These are phyloP conservation scores for Papilio glaucus DNA, from an alignment of 1,140 invertebrate genomes.

Conservation along the genomic window DNA sequence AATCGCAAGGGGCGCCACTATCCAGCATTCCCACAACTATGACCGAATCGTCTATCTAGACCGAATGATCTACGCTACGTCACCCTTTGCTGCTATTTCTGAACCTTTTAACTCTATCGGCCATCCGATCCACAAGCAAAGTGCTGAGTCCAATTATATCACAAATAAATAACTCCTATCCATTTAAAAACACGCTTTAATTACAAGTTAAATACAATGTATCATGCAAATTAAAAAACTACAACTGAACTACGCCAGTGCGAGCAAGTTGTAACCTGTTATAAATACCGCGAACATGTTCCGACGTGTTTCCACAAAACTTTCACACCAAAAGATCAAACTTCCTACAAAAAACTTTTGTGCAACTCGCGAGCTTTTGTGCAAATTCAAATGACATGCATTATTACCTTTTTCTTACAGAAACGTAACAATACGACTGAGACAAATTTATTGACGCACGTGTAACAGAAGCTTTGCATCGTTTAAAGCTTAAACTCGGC, in stretches of 20 bases:
- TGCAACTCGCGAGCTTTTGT: slow-evolving; percentile 23
- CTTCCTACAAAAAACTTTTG: slow-evolving; percentile 27
- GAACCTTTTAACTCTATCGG: background rate
- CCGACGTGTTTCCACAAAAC: slow-evolving; percentile 29
- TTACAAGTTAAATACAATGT: slow-evolving; percentile 16
- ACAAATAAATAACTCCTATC: background rate
- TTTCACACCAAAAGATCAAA: slow-evolving; percentile 10
- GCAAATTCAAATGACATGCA: slow-evolving; percentile 21
- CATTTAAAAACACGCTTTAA: background rate
- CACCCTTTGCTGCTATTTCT: background rate
- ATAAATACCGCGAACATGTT: slow-evolving; percentile 18
- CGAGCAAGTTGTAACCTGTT: slow-evolving; percentile 20
- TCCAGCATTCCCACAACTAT: too few species aligned
- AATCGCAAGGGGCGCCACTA: too few species aligned
- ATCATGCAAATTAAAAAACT: slow-evolving; percentile 20
- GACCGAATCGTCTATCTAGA: too few species aligned
- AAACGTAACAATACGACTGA: slow-evolving; percentile 20
- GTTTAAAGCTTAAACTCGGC: background rate
- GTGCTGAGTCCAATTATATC: background rate
- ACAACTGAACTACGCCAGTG: slow-evolving; percentile 18
- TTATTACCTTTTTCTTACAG: background rate
- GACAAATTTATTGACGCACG: slow-evolving; percentile 20
- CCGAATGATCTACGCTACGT: background rate
- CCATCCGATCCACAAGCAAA: background rate
- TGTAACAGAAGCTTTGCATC: slow-evolving; percentile 11